A percentile compares a stretch with the other conserved stretches of the same genome.
These are phyloP conservation scores for Patella depressa DNA, from an alignment of 2,888 invertebrate genomes.

Conservation along the genomic window DNA sequence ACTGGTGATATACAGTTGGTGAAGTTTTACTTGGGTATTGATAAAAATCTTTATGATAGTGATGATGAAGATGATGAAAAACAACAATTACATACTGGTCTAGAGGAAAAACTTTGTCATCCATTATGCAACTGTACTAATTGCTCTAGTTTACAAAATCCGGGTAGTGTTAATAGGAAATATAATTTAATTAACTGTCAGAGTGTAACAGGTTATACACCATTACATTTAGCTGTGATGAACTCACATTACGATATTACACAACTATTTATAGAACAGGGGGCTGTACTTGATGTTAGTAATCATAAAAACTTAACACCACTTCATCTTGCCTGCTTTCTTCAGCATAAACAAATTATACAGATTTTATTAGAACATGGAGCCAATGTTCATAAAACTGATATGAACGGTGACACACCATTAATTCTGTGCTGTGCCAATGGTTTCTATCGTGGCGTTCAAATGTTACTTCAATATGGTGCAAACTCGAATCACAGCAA, in stretches of 20 bases:
- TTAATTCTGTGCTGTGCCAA: constrained; percentile 61
- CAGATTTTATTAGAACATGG: constrained; percentile 50
- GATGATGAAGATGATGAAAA: constrained; percentile 40
- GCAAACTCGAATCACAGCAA: not conserved
- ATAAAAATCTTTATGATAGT: constrained; percentile 21
- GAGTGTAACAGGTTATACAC: constrained; percentile 60
- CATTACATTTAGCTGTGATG: constrained; percentile 63
- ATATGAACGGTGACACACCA: constrained; percentile 63
- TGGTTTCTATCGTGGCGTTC: constrained; percentile 46
- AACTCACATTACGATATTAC: constrained; percentile 56
- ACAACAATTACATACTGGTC: constrained; percentile 28
- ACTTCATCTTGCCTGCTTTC: constrained; percentile 64
- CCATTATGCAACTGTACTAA: constrained; percentile 70
- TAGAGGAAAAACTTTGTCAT: constrained; percentile 59
- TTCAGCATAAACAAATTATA: constrained; percentile 49
- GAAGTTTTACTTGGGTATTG: constrained; percentile 61
- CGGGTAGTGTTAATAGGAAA: constrained; percentile 25
- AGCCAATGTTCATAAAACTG: constrained; percentile 53
- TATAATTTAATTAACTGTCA: constrained; percentile 50
- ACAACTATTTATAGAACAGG: constrained; percentile 54
- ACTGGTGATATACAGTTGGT: constrained; percentile 66
- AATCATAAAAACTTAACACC: constrained; percentile 56
- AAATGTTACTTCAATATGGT: constrained; percentile 56
- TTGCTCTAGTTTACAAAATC: constrained; percentile 63
- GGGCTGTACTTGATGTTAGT: constrained; percentile 58